Percentiles rank a stretch among this genome's conserved stretches.
Conservation (phyloP, 2,888 invertebrate species). For the Tenthredo livida region DNA sequence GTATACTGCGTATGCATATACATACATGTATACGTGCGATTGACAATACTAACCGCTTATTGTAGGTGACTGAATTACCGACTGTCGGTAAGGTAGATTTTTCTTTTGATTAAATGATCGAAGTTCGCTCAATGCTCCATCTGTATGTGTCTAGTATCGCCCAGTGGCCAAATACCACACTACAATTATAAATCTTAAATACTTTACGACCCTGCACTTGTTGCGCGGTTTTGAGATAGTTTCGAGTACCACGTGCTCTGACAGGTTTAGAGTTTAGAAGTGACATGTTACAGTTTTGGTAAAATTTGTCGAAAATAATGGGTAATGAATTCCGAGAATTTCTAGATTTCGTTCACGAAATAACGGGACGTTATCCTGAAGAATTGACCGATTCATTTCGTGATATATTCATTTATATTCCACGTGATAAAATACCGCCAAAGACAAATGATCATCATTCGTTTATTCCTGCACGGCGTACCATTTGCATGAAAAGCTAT, state of each 20-base stretch:
- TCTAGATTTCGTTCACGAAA: not conserved
- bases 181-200: too few species aligned
- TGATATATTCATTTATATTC: conserved; percentile 30
- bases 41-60: not conserved
- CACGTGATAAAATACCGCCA: not conserved
- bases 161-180: too few species aligned
- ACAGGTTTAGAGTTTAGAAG: too few species aligned
- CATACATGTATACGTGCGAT: not conserved
- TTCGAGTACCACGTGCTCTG: too few species aligned
- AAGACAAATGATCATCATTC: not conserved
- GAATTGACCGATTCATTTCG: not conserved
- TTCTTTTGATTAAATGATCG: too few species aligned
- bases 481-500: not conserved
- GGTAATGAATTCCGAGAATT: conserved; percentile 6
- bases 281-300: too few species aligned
- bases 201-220: too few species aligned
- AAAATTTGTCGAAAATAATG: not conserved
- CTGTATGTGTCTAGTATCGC: too few species aligned
- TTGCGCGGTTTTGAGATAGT: too few species aligned
- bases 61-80: not conserved
- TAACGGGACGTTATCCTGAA: not conserved
- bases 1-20: not conserved
- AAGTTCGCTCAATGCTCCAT: too few species aligned
- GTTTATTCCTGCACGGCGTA: not conserved
- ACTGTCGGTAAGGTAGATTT: not conserved